Percentiles rank a stretch among this genome's conserved stretches.
These are phyloP conservation scores for Lophura nycthemera DNA, from an alignment of 2,113 vertebrate genomes.

Conservation along the genomic window DNA sequence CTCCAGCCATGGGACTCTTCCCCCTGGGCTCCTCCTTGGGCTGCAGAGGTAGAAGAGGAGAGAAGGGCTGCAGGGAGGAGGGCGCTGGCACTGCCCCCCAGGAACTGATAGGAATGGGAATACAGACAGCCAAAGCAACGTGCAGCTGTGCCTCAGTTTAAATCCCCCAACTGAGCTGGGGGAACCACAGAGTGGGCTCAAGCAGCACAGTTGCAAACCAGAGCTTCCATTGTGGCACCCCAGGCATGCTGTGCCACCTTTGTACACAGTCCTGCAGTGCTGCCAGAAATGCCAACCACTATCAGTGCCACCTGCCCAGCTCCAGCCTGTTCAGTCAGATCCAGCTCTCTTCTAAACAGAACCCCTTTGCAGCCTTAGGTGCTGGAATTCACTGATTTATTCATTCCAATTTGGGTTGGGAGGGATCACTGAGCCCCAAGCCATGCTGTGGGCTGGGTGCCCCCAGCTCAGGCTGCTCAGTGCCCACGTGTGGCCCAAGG, in stretches of 20 bases:
- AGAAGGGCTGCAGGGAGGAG: neutral
- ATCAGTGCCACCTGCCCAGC: neutral
- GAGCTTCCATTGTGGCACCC: neutral
- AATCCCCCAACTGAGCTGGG: neutral
- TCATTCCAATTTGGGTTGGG: neutral
- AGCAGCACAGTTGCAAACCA: neutral
- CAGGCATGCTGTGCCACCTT: neutral
- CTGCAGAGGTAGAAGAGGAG: neutral
- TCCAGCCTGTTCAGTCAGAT: neutral
- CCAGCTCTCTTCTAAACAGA: neutral
- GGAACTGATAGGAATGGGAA: neutral
- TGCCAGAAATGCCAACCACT: fast-evolving
- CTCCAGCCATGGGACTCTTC: neutral
- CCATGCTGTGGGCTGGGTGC: no score
- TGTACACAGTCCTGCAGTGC: neutral
- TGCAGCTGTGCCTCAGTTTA: neutral
- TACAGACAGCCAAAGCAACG: neutral
- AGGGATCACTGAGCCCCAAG: no score
- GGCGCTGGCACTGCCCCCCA: neutral
- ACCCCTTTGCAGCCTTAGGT: neutral
- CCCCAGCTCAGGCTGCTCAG: no score
- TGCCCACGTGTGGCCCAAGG: no score
- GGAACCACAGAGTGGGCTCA: neutral
- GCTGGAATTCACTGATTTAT: neutral
- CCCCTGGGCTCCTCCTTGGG: neutral